phyloP scores from a whole-genome alignment of 2,797 vertebrate species.

The Jordanella pulchra region DNA sequence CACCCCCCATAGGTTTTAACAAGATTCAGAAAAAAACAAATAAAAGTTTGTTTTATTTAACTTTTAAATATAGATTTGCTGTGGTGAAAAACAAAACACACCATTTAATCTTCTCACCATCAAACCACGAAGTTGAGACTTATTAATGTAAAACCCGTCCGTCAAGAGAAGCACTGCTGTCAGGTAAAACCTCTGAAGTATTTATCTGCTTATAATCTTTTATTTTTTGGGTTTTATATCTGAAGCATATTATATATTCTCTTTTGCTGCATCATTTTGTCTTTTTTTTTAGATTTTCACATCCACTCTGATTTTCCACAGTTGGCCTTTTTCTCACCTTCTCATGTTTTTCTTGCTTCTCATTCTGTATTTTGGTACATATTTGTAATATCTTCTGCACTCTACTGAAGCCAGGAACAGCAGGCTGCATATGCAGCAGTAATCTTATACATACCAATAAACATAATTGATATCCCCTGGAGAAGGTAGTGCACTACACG shows the following conservation, averaged over 20 bases:
- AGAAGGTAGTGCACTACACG: conserved; percentile 31
- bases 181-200: neutral
- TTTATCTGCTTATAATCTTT: neutral
- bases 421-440: conserved; percentile 14
- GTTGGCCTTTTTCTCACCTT: conserved; percentile 1
- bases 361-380: conserved; percentile 1
- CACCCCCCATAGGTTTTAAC: neutral
- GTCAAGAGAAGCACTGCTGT: neutral
- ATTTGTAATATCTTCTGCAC: conserved; percentile 12
- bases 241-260: neutral
- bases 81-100: neutral
- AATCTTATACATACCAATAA: conserved; percentile 26
- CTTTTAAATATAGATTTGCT: neutral
- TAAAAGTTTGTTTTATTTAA: neutral
- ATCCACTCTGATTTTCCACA: neutral
- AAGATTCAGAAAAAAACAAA: neutral
- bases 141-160: neutral
- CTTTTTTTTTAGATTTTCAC: neutral
- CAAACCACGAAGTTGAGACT: neutral
- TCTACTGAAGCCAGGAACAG: conserved; percentile 4
- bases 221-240: neutral
- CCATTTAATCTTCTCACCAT: conserved; percentile 1
- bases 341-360: neutral
- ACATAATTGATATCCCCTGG: conserved; percentile 58
- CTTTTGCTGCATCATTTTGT: conserved; percentile 2